Evolutionary conservation across 2,888 invertebrate genomes (phyloP).

Genomic region (Halocaridina rubra): DNA sequence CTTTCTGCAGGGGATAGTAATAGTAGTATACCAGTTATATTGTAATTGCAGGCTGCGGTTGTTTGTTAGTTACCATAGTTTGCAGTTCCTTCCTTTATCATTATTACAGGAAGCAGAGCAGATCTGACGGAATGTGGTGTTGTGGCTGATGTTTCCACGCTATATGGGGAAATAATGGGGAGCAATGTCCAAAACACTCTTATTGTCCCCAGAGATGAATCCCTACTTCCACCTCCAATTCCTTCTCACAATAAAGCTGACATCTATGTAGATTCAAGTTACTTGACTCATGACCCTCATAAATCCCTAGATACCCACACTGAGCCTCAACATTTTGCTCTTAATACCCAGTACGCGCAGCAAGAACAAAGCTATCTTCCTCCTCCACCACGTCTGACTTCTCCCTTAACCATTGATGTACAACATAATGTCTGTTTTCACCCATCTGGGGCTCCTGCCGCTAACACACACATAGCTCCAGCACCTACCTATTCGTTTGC

Average conservation of each 20-base stretch:
- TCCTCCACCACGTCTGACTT: slow-evolving; percentile 10
- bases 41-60: no score
- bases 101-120: slow-evolving; percentile 51
- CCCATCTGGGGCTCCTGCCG: not conserved
- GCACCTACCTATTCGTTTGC: slow-evolving; percentile 37
- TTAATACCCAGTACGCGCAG: slow-evolving; percentile 34
- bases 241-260: slow-evolving; percentile 15
- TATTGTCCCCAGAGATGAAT: not conserved
- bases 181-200: slow-evolving; percentile 17
- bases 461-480: not conserved
- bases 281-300: slow-evolving; percentile 43
- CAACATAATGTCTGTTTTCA: slow-evolving; percentile 39
- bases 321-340: slow-evolving; percentile 32
- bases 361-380: no score
- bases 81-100: no score
- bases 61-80: no score
- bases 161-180: slow-evolving; percentile 58
- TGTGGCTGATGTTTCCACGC: slow-evolving; percentile 59
- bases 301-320: slow-evolving; percentile 37
- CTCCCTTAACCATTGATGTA: slow-evolving; percentile 21
- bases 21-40: no score
- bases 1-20: no score
- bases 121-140: slow-evolving; percentile 41
- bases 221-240: not conserved
- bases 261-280: slow-evolving; percentile 28